Conservation (phyloP, 2,113 vertebrate species). For the Grammomys dolichurus region DNA sequence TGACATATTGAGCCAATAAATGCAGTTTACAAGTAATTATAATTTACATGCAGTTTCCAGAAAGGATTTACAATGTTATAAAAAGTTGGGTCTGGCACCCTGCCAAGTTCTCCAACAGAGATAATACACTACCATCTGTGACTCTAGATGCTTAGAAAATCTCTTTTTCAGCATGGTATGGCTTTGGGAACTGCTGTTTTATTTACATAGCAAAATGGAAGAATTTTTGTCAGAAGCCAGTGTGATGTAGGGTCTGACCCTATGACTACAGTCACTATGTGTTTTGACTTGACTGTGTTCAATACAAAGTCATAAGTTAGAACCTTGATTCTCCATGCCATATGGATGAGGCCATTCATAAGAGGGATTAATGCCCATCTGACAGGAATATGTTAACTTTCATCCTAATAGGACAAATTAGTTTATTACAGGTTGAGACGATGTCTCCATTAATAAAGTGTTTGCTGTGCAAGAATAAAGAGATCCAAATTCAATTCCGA, state of each 20-base stretch:
- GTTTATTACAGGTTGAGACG: not conserved
- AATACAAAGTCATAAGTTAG: not conserved
- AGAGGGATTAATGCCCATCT: not conserved
- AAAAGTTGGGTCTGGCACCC: not conserved
- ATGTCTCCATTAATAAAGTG: not conserved
- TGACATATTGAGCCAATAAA: conserved; percentile 9
- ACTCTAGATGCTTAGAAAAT: not conserved
- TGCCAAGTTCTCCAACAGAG: conserved; percentile 47
- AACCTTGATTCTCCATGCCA: not conserved
- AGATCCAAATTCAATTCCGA: no score
- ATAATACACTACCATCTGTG: conserved; percentile 22
- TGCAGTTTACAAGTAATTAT: conserved; percentile 34
- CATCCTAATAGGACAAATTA: not conserved
- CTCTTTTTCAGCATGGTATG: not conserved
- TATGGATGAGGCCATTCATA: not conserved
- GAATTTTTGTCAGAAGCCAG: not conserved
- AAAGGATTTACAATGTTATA: conserved; percentile 4
- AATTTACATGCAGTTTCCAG: not conserved
- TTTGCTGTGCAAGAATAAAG: not conserved
- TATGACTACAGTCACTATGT: not conserved
- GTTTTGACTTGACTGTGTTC: not conserved
- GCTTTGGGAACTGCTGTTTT: not conserved
- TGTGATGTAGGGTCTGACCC: not conserved
- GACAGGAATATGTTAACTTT: not conserved
- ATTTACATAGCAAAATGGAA: not conserved